Evolutionary conservation across 2,888 invertebrate species (phyloP), one percentile per base, ranked within the genome.

Genomic region (Oxyscelio sp.): DNA sequence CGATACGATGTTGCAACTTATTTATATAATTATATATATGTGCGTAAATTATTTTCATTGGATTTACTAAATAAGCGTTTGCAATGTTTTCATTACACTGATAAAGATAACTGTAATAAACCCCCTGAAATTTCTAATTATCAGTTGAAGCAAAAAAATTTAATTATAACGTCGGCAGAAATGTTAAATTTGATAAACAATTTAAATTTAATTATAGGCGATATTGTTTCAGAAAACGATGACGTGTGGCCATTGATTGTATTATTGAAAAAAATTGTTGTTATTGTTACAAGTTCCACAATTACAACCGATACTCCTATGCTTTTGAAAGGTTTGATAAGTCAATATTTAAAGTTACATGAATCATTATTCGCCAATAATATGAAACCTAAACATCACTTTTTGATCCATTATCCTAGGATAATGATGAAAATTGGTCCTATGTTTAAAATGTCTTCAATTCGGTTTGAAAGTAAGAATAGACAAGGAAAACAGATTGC

Each of bases 361-460:
- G 48, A 61, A 38, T 27, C 75, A 8, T 80, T 83, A 50, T 63
- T 74, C 45, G 70, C 61, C 1, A 21, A 71, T 48, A 15, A 17
- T 22, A 38, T 86, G 8, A 86, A 87, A 52, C 86, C 85, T 2
- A 87, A 89, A 59, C 88, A 87, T 52, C 87, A 89, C 71, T 66
- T 80, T 58, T 58, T 84, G 5, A 58, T 83, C n/a, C 86, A 88
- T 40, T 84, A 84, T 58, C 75, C 83, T 22, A 59, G 71, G 19
- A 66, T 83, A 19, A 83, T 85, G 81, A 24, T 59, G 45, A 24
- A 56, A 15, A 59, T 87, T 21, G 87, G 86, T 15, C 79, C 85
- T 34, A 19, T 88, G 27, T 66, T 59, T 43, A 83, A 83, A 63
- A 78, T 85, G n/a, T 85, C 66, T 50, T 75, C 45, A 45, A 81